Base-by-base conservation (phyloP, 2,888 invertebrate genomes). In the Eledona agricola region DNA sequence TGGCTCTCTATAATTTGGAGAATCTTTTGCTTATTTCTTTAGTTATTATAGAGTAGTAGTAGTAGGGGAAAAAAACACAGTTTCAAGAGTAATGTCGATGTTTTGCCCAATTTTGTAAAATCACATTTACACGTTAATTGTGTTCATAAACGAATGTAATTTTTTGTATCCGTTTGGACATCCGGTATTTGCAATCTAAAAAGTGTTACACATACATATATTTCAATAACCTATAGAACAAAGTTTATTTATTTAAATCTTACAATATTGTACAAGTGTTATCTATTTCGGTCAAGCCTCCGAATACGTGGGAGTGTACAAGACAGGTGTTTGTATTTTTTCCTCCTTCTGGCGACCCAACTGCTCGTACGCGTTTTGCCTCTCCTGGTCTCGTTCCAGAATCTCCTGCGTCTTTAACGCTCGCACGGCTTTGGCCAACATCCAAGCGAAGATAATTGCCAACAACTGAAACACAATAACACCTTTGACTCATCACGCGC, bases 371-470 rank as follows among this genome's bases (percentile, higher is more conserved):
- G 74, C 59, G 16, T 80, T 80, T 59, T 85, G 83, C 57, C 83
- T 80, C 53, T 84, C 79, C 73, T 89, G 86, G 83, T 87, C 87
- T 38, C 83, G 82, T 38, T 87, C 81, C 47, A 85, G 83, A 67
- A 86, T 86, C 22, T 86, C 83, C 63, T 88, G 85, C 0, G 85
- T 83, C 73, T 90, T 90, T 53, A 89, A 84, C 57, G 83, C 83
- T 52, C 90, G 87, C 70, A 96, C 89, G 1, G 92, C 88, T 70
- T 88, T 86, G 51, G 93, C 94, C 74, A 96, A 78, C 78, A 92
- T 90, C 74, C 91, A 90, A 1, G 96, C 91, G 72, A 95, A 93
- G 57, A 93, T 81, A 35, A 95, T 88, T 59, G 94, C 95, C 66
- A 94, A 81, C 28, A 94, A 78, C 90, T 90, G n/a, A 78, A 35